Conservation (phyloP, 2,113 vertebrate genomes). For the Heterochromis multidens region DNA sequence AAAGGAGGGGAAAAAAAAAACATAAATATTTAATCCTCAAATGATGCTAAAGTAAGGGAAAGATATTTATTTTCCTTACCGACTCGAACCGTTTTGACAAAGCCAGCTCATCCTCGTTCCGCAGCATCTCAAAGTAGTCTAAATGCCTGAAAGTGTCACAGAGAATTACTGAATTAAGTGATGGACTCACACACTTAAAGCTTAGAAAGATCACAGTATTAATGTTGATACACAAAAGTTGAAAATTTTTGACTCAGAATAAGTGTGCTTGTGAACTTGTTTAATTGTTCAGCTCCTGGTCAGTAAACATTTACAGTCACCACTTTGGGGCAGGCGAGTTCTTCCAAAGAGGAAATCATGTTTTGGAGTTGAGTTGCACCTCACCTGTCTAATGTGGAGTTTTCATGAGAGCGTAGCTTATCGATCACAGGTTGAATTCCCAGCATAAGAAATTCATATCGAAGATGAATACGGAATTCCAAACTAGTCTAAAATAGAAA, state of each 20-base stretch:
- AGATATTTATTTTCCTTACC: conserved; percentile 64
- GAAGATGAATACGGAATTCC: conserved; percentile 96
- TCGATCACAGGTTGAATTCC: conserved; percentile 98
- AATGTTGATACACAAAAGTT: neutral
- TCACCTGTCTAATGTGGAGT: conserved; percentile 95
- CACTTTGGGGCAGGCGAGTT: neutral
- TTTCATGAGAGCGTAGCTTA: conserved; percentile 95
- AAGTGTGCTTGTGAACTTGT: neutral
- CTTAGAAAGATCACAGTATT: neutral
- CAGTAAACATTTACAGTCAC: neutral
- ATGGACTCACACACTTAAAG: neutral
- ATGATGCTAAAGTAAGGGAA: neutral
- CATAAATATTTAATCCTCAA: neutral
- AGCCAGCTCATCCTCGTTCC: conserved; percentile 96
- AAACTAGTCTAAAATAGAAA: conserved; percentile 82
- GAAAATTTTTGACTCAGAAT: neutral
- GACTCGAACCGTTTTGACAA: conserved; percentile 95
- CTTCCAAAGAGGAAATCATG: neutral
- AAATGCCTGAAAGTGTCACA: conserved; percentile 82
- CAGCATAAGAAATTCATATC: conserved; percentile 98
- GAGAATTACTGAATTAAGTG: neutral
- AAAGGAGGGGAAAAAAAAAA: neutral
- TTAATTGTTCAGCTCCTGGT: neutral
- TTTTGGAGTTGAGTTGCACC: neutral
- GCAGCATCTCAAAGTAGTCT: conserved; percentile 98